Base-by-base conservation (phyloP, 2,797 vertebrate species). In the Aldrovandia affinis region DNA sequence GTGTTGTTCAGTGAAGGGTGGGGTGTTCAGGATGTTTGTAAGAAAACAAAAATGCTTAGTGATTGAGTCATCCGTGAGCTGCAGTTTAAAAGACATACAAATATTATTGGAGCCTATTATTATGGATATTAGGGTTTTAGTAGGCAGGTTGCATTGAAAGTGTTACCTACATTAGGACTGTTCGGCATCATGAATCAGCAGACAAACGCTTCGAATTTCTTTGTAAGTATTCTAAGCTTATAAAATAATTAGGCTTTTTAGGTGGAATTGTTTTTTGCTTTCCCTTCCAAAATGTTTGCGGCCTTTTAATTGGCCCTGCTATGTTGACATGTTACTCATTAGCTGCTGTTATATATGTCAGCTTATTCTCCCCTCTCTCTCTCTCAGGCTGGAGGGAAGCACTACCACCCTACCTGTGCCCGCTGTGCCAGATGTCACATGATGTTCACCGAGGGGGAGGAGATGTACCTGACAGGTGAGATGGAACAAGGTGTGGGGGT, bases 381-480 rank as follows among this genome's bases (percentile, higher is more conserved):
- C 54, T 78, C 44, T 50, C 88, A 99, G 98, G 98, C 98, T 50
- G 98, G 98, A 91, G 98, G 98, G 81, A 99, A 99, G 86, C 98
- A 98, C 89, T 99, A 99, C 93, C 98, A 99, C 88, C 98, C 98
- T 0, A 95, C 96, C 52, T 99, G 98, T 81, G 98, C 98, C 89
- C 96, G 98, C 57, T 99, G 98, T 89, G 96, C 96, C 61, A 97
- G 98, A 89, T 99, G 98, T 93, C 97, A 97, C 92, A 94, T 96
- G 93, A 99, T 98, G 98, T 99, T 99, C 94, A 97, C 96, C 0
- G 98, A 99, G 91, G 98, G 98, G 73, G 98, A 99, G 91, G 98
- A 99, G 94, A 99, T 99, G 98, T 99, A 99, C 90, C 97, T 99
- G 89, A 98, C 98, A 96, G 98, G 98, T 99, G 92, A 92, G 92